Evolutionary conservation across 2,888 invertebrate species (phyloP), one percentile per base, ranked within the genome.

Genomic region (Heteromyza rotundicornis): DNA sequence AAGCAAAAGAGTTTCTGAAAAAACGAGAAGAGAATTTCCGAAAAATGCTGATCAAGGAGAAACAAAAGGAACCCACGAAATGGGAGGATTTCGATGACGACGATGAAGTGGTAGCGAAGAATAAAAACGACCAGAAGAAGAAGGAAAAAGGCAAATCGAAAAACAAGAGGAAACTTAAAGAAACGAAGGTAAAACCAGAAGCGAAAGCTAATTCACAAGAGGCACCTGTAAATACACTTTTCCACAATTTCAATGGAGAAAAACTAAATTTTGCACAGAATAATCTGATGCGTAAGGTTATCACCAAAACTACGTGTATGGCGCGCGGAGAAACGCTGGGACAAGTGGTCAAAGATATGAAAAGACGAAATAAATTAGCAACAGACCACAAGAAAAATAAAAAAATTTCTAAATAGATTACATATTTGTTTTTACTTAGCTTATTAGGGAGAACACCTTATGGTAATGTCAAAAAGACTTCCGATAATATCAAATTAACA

Each of bases 81-180:
- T 81, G 81, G 81, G 83, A 76, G 59, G 60, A 66, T 2, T 81
- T 81, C 19, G 64, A 62, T 2, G 69, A 76, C 2, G 70, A 68
- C 5, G 3, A 3, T 17, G 47, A 20, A 19, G 20, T 17, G 3
- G 14, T 14, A 3, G 20, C 2, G 14, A 47, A 47, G 19, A 20
- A 2, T 2, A 14, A 20, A 5, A 47, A 47, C 14, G 19, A 47
- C 3, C 10, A 3, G 3, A 10, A 40, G 10, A 40, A 40, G 14
- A 7, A n/a, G 14, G 14, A 40, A 40, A 7, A 40, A 40, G 40
- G 14, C 2, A n/a, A n/a, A n/a, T 20, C 20, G 7, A 40, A 40
- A n/a, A n/a, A 7, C 14, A 40, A 40, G 40, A 7, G 40, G n/a
- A 40, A 40, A 40, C n/a, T 12, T 14, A 3, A 14, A 40, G 40